Percentiles rank a stretch among this genome's conserved stretches.
These are phyloP conservation scores for Ceyx margarethae DNA, from an alignment of 2,113 vertebrate species.

Conservation along the genomic window DNA sequence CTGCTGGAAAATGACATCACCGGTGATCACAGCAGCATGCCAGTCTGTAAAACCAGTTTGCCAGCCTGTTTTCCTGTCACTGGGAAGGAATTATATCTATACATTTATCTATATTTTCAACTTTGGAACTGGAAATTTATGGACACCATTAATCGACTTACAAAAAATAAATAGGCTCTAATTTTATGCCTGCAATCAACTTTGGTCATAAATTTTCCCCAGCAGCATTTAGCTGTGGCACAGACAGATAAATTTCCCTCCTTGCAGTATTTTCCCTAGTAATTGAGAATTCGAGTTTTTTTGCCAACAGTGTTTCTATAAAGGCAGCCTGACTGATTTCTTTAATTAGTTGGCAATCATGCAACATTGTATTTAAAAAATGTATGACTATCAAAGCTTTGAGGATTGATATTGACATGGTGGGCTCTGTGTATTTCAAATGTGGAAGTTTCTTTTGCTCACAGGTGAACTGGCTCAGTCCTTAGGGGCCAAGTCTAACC, in stretches of 20 bases:
- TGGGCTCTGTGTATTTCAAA: not conserved
- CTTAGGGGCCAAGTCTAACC: not conserved
- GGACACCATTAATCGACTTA: not conserved
- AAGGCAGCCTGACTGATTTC: not conserved
- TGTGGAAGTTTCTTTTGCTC: not conserved
- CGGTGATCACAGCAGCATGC: not conserved
- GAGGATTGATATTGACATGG: not conserved
- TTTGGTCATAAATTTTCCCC: not conserved
- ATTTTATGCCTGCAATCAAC: not conserved
- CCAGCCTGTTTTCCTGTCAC: not conserved
- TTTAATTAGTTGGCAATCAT: constrained; percentile 2
- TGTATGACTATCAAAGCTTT: not conserved
- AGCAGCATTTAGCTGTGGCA: not conserved
- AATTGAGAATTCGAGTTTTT: not conserved
- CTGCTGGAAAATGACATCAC: not conserved
- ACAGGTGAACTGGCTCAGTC: not conserved
- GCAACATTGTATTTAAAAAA: not conserved
- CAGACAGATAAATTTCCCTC: not conserved
- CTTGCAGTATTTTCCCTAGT: not conserved
- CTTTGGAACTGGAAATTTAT: not conserved
- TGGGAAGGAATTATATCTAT: not conserved
- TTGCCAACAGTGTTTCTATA: not conserved
- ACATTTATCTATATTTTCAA: not conserved
- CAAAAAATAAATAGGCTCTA: not conserved
- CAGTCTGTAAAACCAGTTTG: not conserved